Percentiles rank a stretch among this genome's conserved stretches.
Evolutionary conservation across 1,140 invertebrate species (phyloP).

Genomic region (Pantala flavescens): DNA sequence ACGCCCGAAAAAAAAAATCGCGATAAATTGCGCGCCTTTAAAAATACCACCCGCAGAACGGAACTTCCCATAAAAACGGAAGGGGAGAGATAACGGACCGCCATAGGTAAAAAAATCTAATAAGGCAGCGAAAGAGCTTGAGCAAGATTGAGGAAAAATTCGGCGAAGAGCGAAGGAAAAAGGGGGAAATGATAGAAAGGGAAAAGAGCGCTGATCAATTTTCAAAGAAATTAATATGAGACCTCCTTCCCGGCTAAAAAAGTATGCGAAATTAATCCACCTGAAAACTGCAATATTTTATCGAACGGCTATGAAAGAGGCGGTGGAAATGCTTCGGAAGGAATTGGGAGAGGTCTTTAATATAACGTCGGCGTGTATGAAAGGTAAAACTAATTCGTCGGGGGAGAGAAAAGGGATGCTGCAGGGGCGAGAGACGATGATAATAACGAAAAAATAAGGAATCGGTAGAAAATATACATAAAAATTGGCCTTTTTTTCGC

Average conservation of each 20-base stretch:
- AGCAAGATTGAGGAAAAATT: too few relatives aligned
- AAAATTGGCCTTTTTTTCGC: slow-evolving; percentile 9
- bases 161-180: background rate
- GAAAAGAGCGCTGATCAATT: background rate
- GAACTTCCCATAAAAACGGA: too few relatives aligned
- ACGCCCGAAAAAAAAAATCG: too few relatives aligned
- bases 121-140: too few relatives aligned
- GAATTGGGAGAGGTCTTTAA: slow-evolving; percentile 4
- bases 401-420: background rate
- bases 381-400: background rate
- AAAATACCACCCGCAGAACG: too few relatives aligned
- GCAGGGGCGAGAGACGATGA: background rate
- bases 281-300: slow-evolving; percentile 10
- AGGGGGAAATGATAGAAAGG: background rate
- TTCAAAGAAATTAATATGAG: slow-evolving; percentile 10
- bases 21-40: too few relatives aligned
- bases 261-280: slow-evolving; percentile 9
- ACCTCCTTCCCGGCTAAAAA: background rate
- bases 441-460: slow-evolving; percentile 8
- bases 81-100: too few relatives aligned
- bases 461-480: slow-evolving; percentile 8
- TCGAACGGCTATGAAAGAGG: slow-evolving; percentile 3
- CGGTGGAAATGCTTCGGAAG: background rate
- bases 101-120: too few relatives aligned
- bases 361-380: background rate